Conservation (phyloP, 2,888 invertebrate species). For the Margaritifera margaritifera region DNA sequence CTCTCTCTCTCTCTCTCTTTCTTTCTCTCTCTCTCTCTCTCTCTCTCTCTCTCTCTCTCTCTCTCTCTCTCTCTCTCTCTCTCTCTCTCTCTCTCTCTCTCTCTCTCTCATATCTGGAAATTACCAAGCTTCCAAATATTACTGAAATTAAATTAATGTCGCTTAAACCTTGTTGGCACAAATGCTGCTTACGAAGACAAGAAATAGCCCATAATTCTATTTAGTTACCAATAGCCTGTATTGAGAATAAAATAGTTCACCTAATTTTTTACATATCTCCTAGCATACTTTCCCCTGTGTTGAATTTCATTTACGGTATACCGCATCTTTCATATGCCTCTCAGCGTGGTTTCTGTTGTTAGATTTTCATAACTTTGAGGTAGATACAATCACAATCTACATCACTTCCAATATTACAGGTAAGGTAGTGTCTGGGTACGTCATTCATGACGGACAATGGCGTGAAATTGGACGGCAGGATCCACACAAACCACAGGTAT, state of each 20-base stretch:
- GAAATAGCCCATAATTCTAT: too few relatives aligned
- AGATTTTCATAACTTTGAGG: background rate
- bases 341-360: background rate
- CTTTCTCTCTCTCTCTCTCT: background rate
- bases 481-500: constrained; percentile 68
- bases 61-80: background rate
- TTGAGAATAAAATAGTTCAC: too few relatives aligned
- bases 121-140: too few relatives aligned
- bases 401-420: constrained; percentile 38
- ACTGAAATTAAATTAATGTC: too few relatives aligned
- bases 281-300: too few relatives aligned
- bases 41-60: background rate
- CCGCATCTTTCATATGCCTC: too few relatives aligned
- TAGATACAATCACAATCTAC: background rate
- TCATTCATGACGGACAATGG: constrained; percentile 68
- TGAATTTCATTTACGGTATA: too few relatives aligned
- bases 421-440: constrained; percentile 68
- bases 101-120: too few relatives aligned
- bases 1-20: background rate
- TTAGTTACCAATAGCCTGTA: too few relatives aligned
- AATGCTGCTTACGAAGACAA: too few relatives aligned
- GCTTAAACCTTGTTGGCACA: too few relatives aligned
- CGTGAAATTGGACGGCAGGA: constrained; percentile 69
- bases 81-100: background rate
- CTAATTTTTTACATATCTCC: too few relatives aligned